Conservation (phyloP, 2,888 invertebrate genomes). For the Diadromus collaris region DNA sequence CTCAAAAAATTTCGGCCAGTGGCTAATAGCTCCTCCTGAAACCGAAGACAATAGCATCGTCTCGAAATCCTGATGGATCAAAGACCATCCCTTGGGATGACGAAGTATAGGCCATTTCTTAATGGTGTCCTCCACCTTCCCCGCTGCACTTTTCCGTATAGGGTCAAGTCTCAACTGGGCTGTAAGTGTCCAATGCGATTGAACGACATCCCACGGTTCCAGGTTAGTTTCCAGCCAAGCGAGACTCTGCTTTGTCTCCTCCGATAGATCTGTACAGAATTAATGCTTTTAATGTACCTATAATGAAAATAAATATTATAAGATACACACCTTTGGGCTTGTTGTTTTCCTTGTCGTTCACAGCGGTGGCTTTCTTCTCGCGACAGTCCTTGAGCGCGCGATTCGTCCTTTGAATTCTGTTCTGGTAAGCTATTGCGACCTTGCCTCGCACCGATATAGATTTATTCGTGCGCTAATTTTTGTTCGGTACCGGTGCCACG, state of each 20-base stretch:
- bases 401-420: neutral
- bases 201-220: conserved; percentile 32
- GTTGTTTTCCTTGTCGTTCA: neutral
- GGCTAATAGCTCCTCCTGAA: neutral
- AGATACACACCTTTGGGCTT: neutral
- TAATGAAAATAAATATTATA: conserved; percentile 1
- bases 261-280: conserved; percentile 18
- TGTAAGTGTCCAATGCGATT: conserved; percentile 22
- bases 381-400: conserved; percentile 8
- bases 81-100: conserved; percentile 22
- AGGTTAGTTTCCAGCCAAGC: conserved; percentile 25
- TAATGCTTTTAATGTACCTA: conserved; percentile 9
- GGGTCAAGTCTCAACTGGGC: neutral
- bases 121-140: neutral
- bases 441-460: conserved; percentile 28
- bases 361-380: neutral
- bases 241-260: conserved; percentile 12
- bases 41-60: neutral
- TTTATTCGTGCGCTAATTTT: conserved; percentile 6
- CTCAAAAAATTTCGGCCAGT: conserved; percentile 20
- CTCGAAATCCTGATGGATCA: conserved; percentile 16
- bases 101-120: conserved; percentile 30
- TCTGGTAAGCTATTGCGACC: conserved; percentile 12
- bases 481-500: conserved; percentile 21
- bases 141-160: neutral